phyloP scores from a whole-genome alignment of 2,888 invertebrate genomes.

The Caenorhabditis sp. region DNA sequence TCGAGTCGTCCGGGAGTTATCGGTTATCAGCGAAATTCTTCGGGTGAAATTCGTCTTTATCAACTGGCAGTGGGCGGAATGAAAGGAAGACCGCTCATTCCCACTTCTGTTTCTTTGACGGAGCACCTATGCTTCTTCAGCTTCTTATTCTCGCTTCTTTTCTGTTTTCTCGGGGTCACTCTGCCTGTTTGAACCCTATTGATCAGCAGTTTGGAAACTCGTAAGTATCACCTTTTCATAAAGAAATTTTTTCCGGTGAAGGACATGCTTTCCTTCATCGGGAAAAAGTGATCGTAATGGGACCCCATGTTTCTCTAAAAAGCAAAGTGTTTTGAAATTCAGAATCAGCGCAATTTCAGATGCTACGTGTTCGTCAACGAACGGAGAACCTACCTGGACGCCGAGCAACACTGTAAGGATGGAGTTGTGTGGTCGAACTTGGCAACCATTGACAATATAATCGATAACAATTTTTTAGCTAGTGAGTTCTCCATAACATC shows the following conservation, averaged over 20 bases:
- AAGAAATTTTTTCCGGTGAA: too few species aligned
- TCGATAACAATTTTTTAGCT: conserved; percentile 2
- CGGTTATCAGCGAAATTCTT: conserved; percentile 6
- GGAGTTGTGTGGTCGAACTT: conserved; percentile 19
- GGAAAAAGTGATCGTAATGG: too few species aligned
- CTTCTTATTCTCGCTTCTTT: conserved; percentile 17
- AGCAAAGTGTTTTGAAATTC: too few species aligned
- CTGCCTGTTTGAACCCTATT: neutral
- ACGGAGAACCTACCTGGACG: neutral
- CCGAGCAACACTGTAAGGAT: conserved; percentile 5
- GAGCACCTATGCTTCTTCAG: neutral
- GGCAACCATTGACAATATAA: neutral
- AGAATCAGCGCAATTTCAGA: too few species aligned
- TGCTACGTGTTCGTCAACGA: conserved; percentile 23
- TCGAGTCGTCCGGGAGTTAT: too few species aligned
- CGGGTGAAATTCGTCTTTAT: too few species aligned
- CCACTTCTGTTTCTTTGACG: neutral
- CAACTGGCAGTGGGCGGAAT: too few species aligned
- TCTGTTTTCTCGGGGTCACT: conserved; percentile 1
- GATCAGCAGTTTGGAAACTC: conserved; percentile 4
- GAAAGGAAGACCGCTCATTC: conserved; percentile 2
- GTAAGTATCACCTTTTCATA: neutral
- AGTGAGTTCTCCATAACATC: neutral
- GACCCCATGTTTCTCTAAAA: too few species aligned
- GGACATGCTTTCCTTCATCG: too few species aligned